Base-by-base conservation (phyloP, 2,113 vertebrate genomes). In the Trichechus manatus region DNA sequence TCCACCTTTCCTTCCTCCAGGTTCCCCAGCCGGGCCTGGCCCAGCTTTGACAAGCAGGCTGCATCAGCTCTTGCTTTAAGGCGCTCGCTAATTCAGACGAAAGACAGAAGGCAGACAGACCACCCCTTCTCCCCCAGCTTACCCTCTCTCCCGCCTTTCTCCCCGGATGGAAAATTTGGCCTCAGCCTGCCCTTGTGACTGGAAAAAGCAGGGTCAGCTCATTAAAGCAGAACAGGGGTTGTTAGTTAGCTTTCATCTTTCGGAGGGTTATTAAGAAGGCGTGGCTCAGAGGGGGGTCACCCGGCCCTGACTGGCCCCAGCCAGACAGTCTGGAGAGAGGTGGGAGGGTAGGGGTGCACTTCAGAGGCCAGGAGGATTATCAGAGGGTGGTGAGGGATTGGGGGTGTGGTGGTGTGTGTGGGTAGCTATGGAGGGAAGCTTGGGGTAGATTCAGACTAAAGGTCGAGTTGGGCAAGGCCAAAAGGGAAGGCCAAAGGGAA, bases 181-280 rank as follows among this genome's bases (percentile, higher is more conserved):
- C 97, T 97, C 95, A 92, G 68, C 56, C 89, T 93, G 96, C 89
- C 93, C 96, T 96, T 94, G 96, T 97, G 93, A 97, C 83, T 97
- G 97, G 98, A 97, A 97, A 97, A 97, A 96, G 83, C 89, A 61
- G 94, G 89, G 82, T 92, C 93, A 97, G 91, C 91, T 97, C 93
- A 75, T 86, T 87, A 77, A 93, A 96, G 96, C 93, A 91, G 95
- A 95, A 78, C 95, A 63, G 87, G 47, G 29, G 36, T 39, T 94
- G 91, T n/a, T 82, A 64, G 91, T 36, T 75, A 61, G 83, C 36
- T 33, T 80, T 93, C 93, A 59, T 75, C 59, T 77, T 74, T 53
- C 75, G 11, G 27, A 74, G 74, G 68, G 36, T 61, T 59, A 36
- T 92, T 59, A 77, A 56, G 90, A 91, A 96, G 91, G 63, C n/a